Base-by-base conservation (phyloP, 2,888 invertebrate species). In the Clunio marinus region DNA sequence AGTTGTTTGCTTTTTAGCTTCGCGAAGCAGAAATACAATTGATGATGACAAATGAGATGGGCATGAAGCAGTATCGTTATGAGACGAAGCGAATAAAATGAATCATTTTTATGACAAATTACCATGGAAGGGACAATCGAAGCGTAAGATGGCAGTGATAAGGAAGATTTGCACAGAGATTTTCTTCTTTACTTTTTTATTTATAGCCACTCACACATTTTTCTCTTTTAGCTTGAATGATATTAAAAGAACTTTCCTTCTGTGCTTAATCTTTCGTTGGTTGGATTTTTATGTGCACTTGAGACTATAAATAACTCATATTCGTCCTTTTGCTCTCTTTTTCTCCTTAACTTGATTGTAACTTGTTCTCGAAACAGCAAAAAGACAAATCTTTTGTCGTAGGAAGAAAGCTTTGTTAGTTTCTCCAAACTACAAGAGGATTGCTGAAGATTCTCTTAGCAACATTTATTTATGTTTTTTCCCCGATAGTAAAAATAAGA, bases 81-180 rank as follows among this genome's bases (percentile, higher is more conserved):
- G 2, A 10, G 41, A 41, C 10, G 41, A 41, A 41, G 41, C 10
- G 10, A 15, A 41, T 10, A n/a, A 41, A 41, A 41, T 41, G 32
- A 59, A 28, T 20, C 59, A 59, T 59, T 59, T 59, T 59, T 59
- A 17, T 59, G 59, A 59, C 59, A 59, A 59, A 59, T 59, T 59
- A 32, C 28, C 32, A 41, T 15, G n/a, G 15, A 41, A 41, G 41
- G 15, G 15, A 41, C 10, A n/a, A n/a, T 41, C 41, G 41, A 41
- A 41, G 41, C 41, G 41, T n/a, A 41, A 5, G 41, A 41, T 5
- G 41, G 15, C 15, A n/a, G n/a, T n/a, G 15, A 41, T 3, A 41
- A 41, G 41, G 2, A n/a, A 41, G 2, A 41, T 41, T n/a, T n/a
- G n/a, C n/a, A n/a, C n/a, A n/a, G n/a, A n/a, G n/a, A n/a, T n/a